Base-by-base conservation (phyloP, 2,888 invertebrate genomes). In the Drosophila atroscutellata region DNA sequence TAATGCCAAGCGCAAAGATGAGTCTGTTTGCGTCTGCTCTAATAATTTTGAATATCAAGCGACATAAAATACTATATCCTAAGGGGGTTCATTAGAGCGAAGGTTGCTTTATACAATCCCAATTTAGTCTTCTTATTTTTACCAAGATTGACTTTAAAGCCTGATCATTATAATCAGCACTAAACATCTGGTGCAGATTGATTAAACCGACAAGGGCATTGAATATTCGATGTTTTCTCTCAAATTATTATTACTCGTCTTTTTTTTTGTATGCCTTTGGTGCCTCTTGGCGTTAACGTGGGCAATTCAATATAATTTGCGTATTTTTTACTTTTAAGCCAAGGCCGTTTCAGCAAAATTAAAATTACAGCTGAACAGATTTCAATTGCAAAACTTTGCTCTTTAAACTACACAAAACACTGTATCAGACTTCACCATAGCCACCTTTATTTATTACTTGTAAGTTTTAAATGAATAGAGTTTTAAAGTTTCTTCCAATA, bases 241-340 rank as follows among this genome's bases (percentile, higher is more conserved):
- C 6, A 11, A 8, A 18, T 37, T n/a, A 37, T 37, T 37, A 8
- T 18, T 18, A 7, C 36, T 37, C 11, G 1, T 5, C 6, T 30
- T 50, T 50, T 18, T 18, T 34, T 47, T 24, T 20, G 42, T 20
- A 20, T 42, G 11, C n/a, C 24, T 54, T 45, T 58, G 66, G 20
- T 20, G 42, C 5, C 5, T 11, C 20, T 11, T 20, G 65, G 70
- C 55, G 62, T 47, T 64, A 58, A 74, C 37, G 71, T 55, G 52
- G 50, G 42, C 54, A 59, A 72, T 63, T 77, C 65, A 57, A 76
- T 70, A 73, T 65, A 70, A 80, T 77, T 68, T 77, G 57, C 52
- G 20, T 50, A 60, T 34, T 42, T 64, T 36, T 13, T 30, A 20
- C 28, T 28, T 26, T 51, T 51, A 63, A 66, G 66, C 49, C 51